phyloP scores from a whole-genome alignment of 2,797 vertebrate genomes.

The Calcarius lapponicus region DNA sequence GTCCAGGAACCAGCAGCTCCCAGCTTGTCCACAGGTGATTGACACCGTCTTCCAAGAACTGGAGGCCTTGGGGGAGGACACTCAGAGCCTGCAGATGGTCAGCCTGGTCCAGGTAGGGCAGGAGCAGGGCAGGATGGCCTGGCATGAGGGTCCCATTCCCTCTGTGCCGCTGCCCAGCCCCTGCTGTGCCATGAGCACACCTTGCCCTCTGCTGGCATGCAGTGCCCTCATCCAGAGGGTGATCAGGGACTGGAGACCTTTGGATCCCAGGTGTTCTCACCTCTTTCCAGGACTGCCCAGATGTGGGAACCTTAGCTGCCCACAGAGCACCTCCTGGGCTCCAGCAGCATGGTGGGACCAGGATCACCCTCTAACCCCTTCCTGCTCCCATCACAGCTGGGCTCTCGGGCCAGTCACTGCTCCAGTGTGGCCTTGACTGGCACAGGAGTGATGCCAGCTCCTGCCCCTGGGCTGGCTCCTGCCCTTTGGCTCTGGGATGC shows the following conservation, averaged over 20 bases:
- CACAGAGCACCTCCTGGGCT: background rate
- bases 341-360: background rate
- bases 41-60: slow-evolving; percentile 72
- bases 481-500: background rate
- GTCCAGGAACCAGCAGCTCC: background rate
- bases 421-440: background rate
- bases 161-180: background rate
- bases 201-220: background rate
- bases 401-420: background rate
- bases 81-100: slow-evolving; percentile 70
- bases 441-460: background rate
- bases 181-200: background rate
- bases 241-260: background rate
- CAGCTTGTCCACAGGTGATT: slow-evolving; percentile 72
- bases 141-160: background rate
- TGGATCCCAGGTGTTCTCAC: background rate
- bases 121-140: background rate
- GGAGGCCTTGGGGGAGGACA: background rate
- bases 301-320: background rate
- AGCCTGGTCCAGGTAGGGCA: slow-evolving; percentile 83
- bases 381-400: background rate
- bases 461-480: background rate
- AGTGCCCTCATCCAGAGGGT: background rate
- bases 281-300: background rate
- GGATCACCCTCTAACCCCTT: background rate